phyloP scores from a whole-genome alignment of 2,797 vertebrate species.

The Taeniopygia guttata region DNA sequence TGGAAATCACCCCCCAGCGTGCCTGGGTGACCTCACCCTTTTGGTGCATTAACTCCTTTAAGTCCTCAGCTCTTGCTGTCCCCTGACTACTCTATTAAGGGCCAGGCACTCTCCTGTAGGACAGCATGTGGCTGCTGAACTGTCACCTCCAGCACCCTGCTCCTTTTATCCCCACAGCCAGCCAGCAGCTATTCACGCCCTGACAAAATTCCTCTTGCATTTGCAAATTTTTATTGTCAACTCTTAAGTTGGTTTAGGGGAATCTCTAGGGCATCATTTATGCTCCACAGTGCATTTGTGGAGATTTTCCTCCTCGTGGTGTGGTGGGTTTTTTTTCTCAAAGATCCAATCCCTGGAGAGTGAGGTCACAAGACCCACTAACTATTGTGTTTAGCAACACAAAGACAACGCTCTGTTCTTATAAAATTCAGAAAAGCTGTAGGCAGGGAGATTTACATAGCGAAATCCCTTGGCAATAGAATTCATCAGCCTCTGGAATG shows the following conservation, averaged over 20 bases:
- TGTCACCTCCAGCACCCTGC: conserved; percentile 44
- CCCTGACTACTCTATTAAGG: conserved; percentile 27
- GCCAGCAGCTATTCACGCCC: conserved; percentile 37
- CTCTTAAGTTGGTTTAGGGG: conserved; percentile 67
- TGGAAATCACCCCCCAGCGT: neutral
- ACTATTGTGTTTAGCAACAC: conserved; percentile 69
- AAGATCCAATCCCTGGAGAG: conserved; percentile 66
- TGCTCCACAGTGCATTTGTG: conserved; percentile 51
- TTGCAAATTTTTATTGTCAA: conserved; percentile 66
- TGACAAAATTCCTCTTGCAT: conserved; percentile 48
- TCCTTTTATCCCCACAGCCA: conserved; percentile 51
- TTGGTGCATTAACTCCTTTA: conserved; percentile 36
- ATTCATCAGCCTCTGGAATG: conserved; percentile 60
- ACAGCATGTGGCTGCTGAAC: conserved; percentile 42
- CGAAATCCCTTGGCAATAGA: conserved; percentile 56
- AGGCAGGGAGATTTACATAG: conserved; percentile 65
- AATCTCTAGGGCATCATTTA: conserved; percentile 72
- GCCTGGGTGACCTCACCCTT: conserved; percentile 26
- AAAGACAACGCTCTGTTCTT: conserved; percentile 59
- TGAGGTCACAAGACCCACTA: conserved; percentile 48
- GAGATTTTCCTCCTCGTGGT: conserved; percentile 67
- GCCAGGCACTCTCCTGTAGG: neutral
- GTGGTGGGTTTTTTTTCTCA: neutral
- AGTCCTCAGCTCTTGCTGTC: neutral
- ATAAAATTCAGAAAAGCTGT: conserved; percentile 63